Conservation (phyloP, 1,140 invertebrate species). For the Halotydeus destructor region DNA sequence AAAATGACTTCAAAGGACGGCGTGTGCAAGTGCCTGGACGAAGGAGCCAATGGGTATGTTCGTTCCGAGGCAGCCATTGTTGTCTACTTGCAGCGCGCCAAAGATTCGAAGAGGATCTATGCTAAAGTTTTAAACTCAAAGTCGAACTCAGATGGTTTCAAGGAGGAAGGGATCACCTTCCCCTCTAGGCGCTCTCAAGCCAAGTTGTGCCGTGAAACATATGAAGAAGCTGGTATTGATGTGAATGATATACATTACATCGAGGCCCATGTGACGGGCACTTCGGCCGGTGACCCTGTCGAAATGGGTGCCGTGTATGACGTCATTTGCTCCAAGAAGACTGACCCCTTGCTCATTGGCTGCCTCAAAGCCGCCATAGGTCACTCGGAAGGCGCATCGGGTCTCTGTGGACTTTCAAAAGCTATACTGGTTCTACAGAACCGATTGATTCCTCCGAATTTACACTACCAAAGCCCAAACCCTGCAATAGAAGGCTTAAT, state of each 20-base stretch:
- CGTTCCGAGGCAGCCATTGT: conserved; percentile 34
- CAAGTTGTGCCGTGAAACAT: conserved; percentile 21
- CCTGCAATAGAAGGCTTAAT: conserved; percentile 58
- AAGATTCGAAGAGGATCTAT: conserved; percentile 44
- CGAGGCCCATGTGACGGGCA: conserved; percentile 28
- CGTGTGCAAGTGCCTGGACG: conserved; percentile 79
- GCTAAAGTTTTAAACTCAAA: conserved; percentile 44
- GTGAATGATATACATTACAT: conserved; percentile 24
- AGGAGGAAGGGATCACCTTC: conserved; percentile 27
- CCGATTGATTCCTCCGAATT: conserved; percentile 61
- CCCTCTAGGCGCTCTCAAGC: conserved; percentile 22
- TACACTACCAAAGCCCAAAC: conserved; percentile 71
- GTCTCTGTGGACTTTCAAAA: conserved; percentile 66
- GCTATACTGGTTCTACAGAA: conserved; percentile 68
- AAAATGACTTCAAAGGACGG: conserved; percentile 35
- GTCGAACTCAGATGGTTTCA: conserved; percentile 34
- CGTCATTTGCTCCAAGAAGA: conserved; percentile 33
- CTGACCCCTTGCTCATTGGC: conserved; percentile 57
- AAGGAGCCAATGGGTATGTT: conserved; percentile 67
- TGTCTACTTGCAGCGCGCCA: conserved; percentile 30
- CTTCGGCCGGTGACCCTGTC: conserved; percentile 3
- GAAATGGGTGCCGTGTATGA: conserved; percentile 1
- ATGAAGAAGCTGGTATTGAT: conserved; percentile 21
- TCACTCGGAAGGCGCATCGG: conserved; percentile 65
- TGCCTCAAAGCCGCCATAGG: conserved; percentile 83